Percentiles rank a stretch among this genome's conserved stretches.
phyloP scores from a whole-genome alignment of 1,140 invertebrate species.

The Nasonia vitripennis region DNA sequence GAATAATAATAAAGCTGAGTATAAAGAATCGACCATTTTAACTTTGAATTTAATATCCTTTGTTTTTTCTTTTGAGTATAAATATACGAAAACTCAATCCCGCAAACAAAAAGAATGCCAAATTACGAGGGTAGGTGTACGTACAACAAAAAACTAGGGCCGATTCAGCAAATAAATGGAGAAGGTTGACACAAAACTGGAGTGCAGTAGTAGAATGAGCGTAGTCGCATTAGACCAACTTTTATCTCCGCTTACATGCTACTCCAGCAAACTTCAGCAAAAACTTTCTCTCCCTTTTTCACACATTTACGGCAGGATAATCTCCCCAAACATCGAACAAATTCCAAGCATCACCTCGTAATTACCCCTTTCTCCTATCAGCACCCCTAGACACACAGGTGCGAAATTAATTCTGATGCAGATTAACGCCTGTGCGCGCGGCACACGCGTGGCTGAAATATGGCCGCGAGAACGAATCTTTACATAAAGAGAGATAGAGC shows the following conservation, averaged over 20 bases:
- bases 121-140: no score
- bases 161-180: neutral
- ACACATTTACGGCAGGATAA: neutral
- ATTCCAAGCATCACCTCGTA: neutral
- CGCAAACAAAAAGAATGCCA: neutral
- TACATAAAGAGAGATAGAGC: neutral
- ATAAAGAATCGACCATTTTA: no score
- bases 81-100: neutral
- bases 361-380: neutral
- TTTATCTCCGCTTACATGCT: no score
- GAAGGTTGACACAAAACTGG: neutral
- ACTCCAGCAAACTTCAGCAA: neutral
- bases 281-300: no score
- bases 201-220: neutral
- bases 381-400: no score
- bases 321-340: neutral
- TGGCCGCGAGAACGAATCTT: neutral
- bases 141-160: neutral
- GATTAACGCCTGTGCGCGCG: neutral
- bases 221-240: no score
- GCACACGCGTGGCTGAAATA: neutral
- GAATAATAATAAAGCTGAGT: no score
- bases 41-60: no score
- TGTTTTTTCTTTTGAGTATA: neutral
- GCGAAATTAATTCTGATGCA: neutral